Evolutionary conservation across 2,797 vertebrate species (phyloP).

Genomic region (Coendou prehensilis): DNA sequence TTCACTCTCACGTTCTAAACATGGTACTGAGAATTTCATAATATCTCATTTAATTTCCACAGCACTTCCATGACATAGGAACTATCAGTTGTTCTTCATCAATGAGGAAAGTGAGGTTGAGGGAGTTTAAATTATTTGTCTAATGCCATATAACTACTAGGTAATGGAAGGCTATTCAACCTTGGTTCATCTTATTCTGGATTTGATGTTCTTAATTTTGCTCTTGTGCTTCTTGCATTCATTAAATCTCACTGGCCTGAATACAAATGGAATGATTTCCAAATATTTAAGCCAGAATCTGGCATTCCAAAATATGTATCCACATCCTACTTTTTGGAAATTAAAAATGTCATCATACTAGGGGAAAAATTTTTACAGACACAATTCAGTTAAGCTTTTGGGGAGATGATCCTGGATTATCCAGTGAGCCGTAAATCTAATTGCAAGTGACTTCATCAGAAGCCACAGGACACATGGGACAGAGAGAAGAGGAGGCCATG

Average conservation of each 20-base stretch:
- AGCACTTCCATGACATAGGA: background rate
- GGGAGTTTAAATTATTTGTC: background rate
- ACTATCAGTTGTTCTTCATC: background rate
- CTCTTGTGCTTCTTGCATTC: background rate
- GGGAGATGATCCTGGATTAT: background rate
- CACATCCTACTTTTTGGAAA: background rate
- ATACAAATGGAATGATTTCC: background rate
- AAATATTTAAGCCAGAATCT: background rate
- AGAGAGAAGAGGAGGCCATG: background rate
- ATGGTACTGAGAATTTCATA: background rate
- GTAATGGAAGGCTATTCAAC: background rate
- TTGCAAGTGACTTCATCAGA: background rate
- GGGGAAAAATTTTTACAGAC: background rate
- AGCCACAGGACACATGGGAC: background rate
- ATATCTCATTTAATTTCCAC: background rate
- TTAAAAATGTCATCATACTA: background rate
- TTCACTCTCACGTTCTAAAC: background rate
- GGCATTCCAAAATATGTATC: background rate
- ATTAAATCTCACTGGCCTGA: background rate
- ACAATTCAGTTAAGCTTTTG: background rate
- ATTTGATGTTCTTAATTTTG: background rate
- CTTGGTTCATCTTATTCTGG: background rate
- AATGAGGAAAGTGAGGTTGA: background rate
- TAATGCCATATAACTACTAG: background rate
- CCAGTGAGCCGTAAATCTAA: background rate